These are phyloP conservation scores for Drosophila putrida DNA, from an alignment of 2,888 invertebrate genomes.

Conservation along the genomic window DNA sequence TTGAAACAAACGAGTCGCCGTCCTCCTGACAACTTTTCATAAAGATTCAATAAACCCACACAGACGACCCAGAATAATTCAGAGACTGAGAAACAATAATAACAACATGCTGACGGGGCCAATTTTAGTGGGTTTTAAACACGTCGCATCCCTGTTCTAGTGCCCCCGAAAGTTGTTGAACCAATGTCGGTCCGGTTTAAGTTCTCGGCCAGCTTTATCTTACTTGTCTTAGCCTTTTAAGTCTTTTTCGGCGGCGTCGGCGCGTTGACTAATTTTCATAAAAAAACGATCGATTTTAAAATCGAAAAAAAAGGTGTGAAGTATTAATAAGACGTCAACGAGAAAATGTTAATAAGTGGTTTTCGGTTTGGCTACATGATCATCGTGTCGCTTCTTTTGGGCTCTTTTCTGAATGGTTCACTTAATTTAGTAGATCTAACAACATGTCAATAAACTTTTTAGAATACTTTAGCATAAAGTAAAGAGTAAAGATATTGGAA, in stretches of 20 bases:
- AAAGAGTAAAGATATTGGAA: background rate
- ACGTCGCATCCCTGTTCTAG: constrained; percentile 36
- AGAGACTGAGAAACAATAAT: background rate
- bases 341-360: constrained; percentile 76
- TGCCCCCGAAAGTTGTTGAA: constrained; percentile 33
- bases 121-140: background rate
- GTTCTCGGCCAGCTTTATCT: constrained; percentile 54
- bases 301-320: constrained; percentile 76
- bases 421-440: constrained; percentile 8
- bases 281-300: constrained; percentile 77
- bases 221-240: constrained; percentile 40
- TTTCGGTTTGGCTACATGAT: constrained; percentile 45
- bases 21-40: constrained; percentile 46
- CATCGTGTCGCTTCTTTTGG: constrained; percentile 35
- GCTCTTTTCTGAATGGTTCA: constrained; percentile 1
- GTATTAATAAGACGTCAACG: constrained; percentile 82
- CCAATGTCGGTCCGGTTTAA: constrained; percentile 43
- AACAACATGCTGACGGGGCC: constrained; percentile 1
- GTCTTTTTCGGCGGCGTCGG: constrained; percentile 37
- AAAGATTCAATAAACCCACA: constrained; percentile 68
- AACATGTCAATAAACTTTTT: background rate
- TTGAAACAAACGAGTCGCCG: constrained; percentile 60
- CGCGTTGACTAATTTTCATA: constrained; percentile 77
- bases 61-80: background rate
- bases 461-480: background rate